Base-by-base conservation (phyloP, 2,888 invertebrate genomes). In the Dicycla oo region DNA sequence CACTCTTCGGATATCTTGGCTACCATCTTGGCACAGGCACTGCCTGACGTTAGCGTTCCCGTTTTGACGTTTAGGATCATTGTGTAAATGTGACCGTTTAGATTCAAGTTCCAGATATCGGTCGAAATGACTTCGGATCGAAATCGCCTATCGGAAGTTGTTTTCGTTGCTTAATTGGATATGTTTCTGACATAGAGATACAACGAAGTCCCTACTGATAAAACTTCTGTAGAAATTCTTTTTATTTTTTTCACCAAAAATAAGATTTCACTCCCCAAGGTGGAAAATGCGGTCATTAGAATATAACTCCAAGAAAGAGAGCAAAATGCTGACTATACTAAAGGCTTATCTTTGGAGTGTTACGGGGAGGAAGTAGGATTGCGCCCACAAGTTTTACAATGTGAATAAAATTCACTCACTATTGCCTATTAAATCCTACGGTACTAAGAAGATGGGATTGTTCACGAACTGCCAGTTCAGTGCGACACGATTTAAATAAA, bases 11-110 rank as follows among this genome's bases (percentile, higher is more conserved):
- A 89, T 87, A 90, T 89, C 89, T 88, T 87, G 89, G 89, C 90
- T 86, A 88, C 85, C 88, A 89, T 91, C 89, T 91, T 91, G 89
- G 89, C 89, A 91, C 81, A 83, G 83, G 79, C 84, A 82, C 80
- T 86, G 84, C 82, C 85, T 86, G 83, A 87, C 83, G 80, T 87
- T 87, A 62, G 70, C 82, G 78, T 88, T 84, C 82, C 83, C 80
- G 80, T 80, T 77, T 86, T 76, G 81, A 80, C 81, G 74, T 86
- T 86, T 86, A 73, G 65, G 71, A 84, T 76, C 76, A 81, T 4
- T 76, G 79, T 84, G 82, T 78, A 62, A 75, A 78, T 66, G 76
- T 78, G 58, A 62, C 68, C 60, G 63, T 64, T 72, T 63, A 80
- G 79, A 83, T 80, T 70, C 45, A 69, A 75, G 53, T 58, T 47